Conservation (phyloP, 1,140 invertebrate genomes). For the Drosophila arawakana region DNA sequence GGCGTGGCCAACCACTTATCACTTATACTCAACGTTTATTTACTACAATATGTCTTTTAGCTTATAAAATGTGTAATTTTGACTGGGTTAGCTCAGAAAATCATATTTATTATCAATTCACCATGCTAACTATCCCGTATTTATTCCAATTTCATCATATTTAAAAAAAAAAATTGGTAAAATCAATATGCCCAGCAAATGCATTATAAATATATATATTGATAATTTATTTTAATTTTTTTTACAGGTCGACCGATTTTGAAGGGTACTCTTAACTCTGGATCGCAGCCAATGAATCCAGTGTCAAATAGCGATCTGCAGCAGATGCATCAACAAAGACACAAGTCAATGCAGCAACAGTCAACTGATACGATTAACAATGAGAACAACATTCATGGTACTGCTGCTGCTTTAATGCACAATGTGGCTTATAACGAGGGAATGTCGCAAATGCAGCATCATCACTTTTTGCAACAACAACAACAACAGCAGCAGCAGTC, state of each 20-base stretch:
- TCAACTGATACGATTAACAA: slow-evolving; percentile 84
- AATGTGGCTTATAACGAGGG: slow-evolving; percentile 51
- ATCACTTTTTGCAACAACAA: slow-evolving; percentile 54
- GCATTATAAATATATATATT: neutral
- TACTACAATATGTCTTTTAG: no score
- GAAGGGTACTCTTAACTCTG: slow-evolving; percentile 65
- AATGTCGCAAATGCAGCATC: slow-evolving; percentile 57
- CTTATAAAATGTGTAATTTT: no score
- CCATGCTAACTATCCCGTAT: no score
- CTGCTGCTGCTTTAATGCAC: slow-evolving; percentile 11
- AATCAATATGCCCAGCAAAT: neutral
- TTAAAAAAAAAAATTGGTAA: no score
- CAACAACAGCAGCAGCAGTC: slow-evolving; percentile 44
- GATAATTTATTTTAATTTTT: neutral
- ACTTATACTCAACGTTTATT: no score
- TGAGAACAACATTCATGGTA: slow-evolving; percentile 33
- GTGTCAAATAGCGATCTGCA: slow-evolving; percentile 64
- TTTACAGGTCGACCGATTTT: slow-evolving; percentile 75
- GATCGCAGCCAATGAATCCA: slow-evolving; percentile 33
- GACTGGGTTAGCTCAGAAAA: no score
- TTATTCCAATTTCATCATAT: no score
- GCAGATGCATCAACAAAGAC: slow-evolving; percentile 57
- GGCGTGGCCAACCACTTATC: no score
- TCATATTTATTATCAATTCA: neutral
- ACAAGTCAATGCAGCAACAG: slow-evolving; percentile 57